Percentiles rank a stretch among this genome's conserved stretches.
These are phyloP conservation scores for Helogale parvula DNA, from an alignment of 2,113 vertebrate species.

Conservation along the genomic window DNA sequence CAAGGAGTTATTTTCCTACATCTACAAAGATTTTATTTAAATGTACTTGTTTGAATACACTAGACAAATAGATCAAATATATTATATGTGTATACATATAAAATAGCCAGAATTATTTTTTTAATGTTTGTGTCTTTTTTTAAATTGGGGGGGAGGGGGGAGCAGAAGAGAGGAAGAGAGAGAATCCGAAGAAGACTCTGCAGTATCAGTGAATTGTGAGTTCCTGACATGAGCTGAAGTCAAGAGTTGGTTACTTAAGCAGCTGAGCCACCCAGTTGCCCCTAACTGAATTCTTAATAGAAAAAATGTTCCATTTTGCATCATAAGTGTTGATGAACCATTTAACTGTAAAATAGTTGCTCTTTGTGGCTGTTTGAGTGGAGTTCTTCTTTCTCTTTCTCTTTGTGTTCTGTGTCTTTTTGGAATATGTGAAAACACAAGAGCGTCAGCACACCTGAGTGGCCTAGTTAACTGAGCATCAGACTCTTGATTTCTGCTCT, in stretches of 20 bases:
- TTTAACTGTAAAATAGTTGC: neutral
- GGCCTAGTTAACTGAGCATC: too few relatives aligned
- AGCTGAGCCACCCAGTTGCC: too few relatives aligned
- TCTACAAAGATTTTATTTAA: neutral
- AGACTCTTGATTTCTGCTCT: too few relatives aligned
- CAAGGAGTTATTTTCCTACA: neutral
- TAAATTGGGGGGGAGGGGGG: too few relatives aligned
- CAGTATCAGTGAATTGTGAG: too few relatives aligned
- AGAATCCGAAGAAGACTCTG: too few relatives aligned
- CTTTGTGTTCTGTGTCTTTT: neutral
- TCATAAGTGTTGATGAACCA: neutral
- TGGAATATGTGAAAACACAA: neutral
- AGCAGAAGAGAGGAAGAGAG: too few relatives aligned
- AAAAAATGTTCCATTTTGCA: neutral
- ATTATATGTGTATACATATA: neutral
- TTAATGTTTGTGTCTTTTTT: too few relatives aligned
- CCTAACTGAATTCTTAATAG: neutral
- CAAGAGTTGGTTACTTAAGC: too few relatives aligned
- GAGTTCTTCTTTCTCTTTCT: neutral
- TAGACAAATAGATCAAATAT: neutral
- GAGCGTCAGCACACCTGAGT: neutral
- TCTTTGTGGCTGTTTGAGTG: neutral
- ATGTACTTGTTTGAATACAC: neutral
- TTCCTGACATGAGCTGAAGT: too few relatives aligned
- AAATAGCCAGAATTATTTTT: neutral